These are phyloP conservation scores for Syrphus vitripennis DNA, from an alignment of 2,888 invertebrate species.

Conservation along the genomic window DNA sequence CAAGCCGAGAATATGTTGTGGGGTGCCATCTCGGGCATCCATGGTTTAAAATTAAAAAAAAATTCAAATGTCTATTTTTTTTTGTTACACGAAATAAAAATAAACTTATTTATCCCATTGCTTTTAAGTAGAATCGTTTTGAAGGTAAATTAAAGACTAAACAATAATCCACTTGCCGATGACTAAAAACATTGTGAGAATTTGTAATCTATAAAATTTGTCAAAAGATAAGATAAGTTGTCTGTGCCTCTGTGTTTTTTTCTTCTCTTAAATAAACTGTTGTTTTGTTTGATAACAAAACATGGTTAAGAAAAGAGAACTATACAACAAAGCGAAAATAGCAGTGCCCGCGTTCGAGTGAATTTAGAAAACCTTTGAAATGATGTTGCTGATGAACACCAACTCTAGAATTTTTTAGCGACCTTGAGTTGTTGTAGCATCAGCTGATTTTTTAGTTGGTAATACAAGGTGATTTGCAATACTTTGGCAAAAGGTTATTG, in stretches of 20 bases:
- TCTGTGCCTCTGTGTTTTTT: not conserved
- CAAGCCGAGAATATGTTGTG: slow-evolving; percentile 78
- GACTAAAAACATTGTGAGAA: not conserved
- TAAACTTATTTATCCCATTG: no score
- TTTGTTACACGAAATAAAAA: not conserved
- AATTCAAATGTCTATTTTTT: not conserved
- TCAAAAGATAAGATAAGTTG: not conserved
- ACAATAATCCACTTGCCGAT: not conserved
- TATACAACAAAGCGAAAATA: no score
- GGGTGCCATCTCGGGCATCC: slow-evolving; percentile 76
- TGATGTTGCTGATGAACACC: no score
- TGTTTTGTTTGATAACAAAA: not conserved
- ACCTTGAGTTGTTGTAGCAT: no score
- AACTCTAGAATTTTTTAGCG: no score
- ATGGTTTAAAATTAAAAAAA: not conserved
- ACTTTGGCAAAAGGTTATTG: no score
- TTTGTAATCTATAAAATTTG: not conserved
- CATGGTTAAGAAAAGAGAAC: not conserved
- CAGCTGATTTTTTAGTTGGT: no score
- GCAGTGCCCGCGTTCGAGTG: no score
- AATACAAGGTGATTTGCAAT: no score
- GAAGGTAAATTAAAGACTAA: not conserved
- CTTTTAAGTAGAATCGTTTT: not conserved
- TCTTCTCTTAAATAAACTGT: not conserved
- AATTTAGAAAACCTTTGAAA: no score